Evolutionary conservation across 92 coral and sea anemone genomes (phyloP).

Genomic region (Epizoanthus stellaris): DNA sequence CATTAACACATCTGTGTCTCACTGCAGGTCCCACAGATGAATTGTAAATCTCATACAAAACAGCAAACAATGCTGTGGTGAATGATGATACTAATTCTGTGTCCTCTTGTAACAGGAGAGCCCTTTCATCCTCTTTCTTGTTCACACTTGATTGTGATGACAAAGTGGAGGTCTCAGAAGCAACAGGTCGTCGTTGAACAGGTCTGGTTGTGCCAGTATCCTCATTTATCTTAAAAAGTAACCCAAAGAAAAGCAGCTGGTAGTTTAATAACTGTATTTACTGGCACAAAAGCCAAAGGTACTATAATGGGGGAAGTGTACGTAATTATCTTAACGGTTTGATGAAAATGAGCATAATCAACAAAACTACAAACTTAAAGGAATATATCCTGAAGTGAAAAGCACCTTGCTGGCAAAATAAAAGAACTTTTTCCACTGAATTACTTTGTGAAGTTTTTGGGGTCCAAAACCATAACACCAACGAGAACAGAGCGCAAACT

Average conservation of each 20-base stretch:
- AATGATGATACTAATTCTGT: constrained; percentile 69
- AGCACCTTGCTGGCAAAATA: no score
- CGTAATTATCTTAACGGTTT: no score
- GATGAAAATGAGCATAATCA: no score
- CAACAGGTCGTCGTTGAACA: constrained; percentile 89
- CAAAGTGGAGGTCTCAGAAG: constrained; percentile 73
- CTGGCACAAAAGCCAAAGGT: no score
- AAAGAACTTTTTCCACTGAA: no score
- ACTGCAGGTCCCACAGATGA: constrained; percentile 99
- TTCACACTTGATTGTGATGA: constrained; percentile 66
- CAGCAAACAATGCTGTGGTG: constrained; percentile 87
- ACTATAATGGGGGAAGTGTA: no score
- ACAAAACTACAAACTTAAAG: no score
- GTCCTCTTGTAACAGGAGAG: constrained; percentile 81
- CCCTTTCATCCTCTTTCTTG: constrained; percentile 87
- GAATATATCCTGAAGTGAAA: no score
- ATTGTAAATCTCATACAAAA: constrained; percentile 90
- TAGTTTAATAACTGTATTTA: neutral
- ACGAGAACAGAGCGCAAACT: no score
- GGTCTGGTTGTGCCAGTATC: constrained; percentile 99
- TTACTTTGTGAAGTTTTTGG: no score
- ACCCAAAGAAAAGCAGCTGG: neutral
- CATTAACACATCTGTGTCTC: constrained; percentile 90
- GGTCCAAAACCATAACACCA: no score
- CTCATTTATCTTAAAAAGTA: constrained; percentile 81